Conservation (phyloP, 2,888 invertebrate species). For the Volucella inanis region DNA sequence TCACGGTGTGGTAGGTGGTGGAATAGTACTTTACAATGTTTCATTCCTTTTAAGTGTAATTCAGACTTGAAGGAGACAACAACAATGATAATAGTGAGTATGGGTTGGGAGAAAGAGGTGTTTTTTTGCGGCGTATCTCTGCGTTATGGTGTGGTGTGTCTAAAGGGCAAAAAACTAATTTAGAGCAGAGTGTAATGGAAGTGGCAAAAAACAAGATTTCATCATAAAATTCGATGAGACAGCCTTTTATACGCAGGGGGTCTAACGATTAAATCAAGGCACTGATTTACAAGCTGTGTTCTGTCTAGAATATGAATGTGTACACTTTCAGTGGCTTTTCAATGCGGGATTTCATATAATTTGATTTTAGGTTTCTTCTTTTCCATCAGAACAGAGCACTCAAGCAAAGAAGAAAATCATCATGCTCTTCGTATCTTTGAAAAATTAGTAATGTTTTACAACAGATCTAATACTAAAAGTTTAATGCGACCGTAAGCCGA, state of each 20-base stretch:
- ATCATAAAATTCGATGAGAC: conserved; percentile 44
- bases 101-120: not conserved
- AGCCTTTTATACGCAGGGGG: conserved; percentile 21
- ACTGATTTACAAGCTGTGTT: not conserved
- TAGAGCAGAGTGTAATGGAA: conserved; percentile 27
- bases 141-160: conserved; percentile 18
- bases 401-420: no score
- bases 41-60: conserved; percentile 44
- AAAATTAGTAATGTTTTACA: no score
- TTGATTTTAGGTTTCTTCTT: no score
- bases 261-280: conserved; percentile 4
- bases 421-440: no score
- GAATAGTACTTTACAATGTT: conserved; percentile 38
- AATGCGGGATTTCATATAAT: no score
- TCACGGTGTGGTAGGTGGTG: conserved; percentile 10
- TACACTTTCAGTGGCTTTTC: no score
- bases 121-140: conserved; percentile 21
- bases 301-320: not conserved
- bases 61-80: conserved; percentile 29
- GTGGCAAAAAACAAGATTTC: conserved; percentile 25
- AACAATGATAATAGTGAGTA: conserved; percentile 8
- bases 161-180: conserved; percentile 25
- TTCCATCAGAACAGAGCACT: no score
- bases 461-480: no score
- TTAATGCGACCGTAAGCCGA: no score